Evolutionary conservation across 2,888 invertebrate genomes (phyloP).

Genomic region (Drosophila histrio): DNA sequence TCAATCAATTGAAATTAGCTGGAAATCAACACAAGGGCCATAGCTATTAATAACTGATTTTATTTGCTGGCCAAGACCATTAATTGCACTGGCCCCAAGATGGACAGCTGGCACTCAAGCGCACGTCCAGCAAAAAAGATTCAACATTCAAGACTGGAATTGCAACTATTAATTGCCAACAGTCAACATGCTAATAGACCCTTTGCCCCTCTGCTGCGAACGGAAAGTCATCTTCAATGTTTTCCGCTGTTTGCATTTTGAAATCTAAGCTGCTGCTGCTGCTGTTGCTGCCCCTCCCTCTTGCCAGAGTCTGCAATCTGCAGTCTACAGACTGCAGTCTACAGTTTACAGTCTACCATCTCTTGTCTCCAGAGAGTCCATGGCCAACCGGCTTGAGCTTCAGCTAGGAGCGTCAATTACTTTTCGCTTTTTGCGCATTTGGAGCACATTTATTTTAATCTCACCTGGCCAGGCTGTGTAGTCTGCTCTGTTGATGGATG

Average conservation of each 20-base stretch:
- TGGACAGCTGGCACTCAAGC: constrained; percentile 57
- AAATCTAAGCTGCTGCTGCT: constrained; percentile 64
- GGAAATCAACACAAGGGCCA: constrained; percentile 46
- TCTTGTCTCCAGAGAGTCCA: constrained; percentile 6
- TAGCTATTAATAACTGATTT: constrained; percentile 72
- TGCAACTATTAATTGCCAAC: constrained; percentile 64
- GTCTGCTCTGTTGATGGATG: constrained; percentile 46
- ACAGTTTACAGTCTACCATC: constrained; percentile 8
- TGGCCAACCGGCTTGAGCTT: constrained; percentile 48
- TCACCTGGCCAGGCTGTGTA: constrained; percentile 60
- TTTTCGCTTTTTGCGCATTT: constrained; percentile 80
- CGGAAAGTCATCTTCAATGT: constrained; percentile 66
- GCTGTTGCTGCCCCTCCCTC: neutral
- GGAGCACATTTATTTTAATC: constrained; percentile 81
- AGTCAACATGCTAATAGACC: constrained; percentile 74
- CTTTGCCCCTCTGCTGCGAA: constrained; percentile 26
- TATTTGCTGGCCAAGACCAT: constrained; percentile 53
- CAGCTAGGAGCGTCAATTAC: constrained; percentile 71
- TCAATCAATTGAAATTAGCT: constrained; percentile 72
- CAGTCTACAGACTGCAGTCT: constrained; percentile 1
- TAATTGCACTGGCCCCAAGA: constrained; percentile 56
- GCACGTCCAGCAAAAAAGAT: constrained; percentile 24
- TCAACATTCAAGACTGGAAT: constrained; percentile 5
- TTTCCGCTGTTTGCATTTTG: constrained; percentile 76
- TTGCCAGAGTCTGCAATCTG: neutral